A percentile compares a stretch with the other conserved stretches of the same genome.
Evolutionary conservation across 2,113 vertebrate species (phyloP).

Genomic region (Urocynchramus pylzowi): DNA sequence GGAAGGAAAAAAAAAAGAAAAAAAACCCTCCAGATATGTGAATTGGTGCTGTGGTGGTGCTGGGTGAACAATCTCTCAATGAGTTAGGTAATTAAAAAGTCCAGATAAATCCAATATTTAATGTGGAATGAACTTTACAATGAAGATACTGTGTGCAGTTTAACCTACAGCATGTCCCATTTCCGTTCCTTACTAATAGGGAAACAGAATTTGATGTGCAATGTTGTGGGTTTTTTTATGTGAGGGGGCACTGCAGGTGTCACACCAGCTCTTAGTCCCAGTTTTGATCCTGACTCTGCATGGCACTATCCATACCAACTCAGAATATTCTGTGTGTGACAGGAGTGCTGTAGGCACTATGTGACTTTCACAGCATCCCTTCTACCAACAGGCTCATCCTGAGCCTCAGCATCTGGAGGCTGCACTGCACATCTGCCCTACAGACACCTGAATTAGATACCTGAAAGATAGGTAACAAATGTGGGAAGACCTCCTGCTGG

Average conservation of each 20-base stretch:
- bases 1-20: background rate
- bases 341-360: rapidly evolving
- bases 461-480: background rate
- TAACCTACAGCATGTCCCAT: background rate
- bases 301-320: background rate
- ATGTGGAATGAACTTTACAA: background rate
- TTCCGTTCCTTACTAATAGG: background rate
- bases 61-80: background rate
- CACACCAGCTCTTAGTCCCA: too few relatives aligned
- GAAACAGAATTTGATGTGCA: background rate
- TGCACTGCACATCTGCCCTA: background rate
- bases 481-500: background rate
- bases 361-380: background rate
- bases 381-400: background rate
- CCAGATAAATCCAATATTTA: background rate
- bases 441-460: background rate
- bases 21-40: too few relatives aligned
- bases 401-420: background rate
- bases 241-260: background rate
- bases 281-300: background rate
- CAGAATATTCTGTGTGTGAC: background rate
- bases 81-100: background rate
- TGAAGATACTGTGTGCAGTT: background rate
- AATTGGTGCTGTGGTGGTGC: background rate
- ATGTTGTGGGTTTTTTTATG: too few relatives aligned